Evolutionary conservation across 2,888 invertebrate species (phyloP), one percentile per base, ranked within the genome.

Genomic region (Anthophora plumipes): DNA sequence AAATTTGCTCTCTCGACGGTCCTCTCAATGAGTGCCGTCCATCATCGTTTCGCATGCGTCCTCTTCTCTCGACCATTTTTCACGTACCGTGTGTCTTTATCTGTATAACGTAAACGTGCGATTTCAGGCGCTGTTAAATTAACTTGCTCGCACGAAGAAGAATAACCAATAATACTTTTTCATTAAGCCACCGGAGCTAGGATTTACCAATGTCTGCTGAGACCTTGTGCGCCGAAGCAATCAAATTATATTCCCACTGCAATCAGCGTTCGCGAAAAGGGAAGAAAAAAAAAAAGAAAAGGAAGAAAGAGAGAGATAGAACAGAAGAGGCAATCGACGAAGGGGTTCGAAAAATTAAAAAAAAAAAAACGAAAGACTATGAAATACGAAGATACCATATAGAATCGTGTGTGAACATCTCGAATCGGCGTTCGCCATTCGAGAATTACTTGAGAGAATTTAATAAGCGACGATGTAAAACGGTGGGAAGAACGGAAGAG

Each of bases 171-270:
- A 90, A 91, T 90, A 90, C 89, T 90, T 91, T 91, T 92, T 90
- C 90, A 90, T 91, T 89, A 90, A 90, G 84, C 86, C 79, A 78
- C 83, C 4, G 4, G 80, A 83, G 85, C 85, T 76, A 85, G 90
- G 87, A 92, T 92, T n/a, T 91, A 90, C 87, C 85, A 84, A n/a
- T 83, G 83, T 88, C 89, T 86, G 89, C 89, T 85, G 91, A 87
- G 89, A 88, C 86, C 82, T 73, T 82, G 71, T 80, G 88, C 85
- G 83, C 85, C 87, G 85, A 85, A 88, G 90, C 89, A 92, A 92
- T 92, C 90, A 91, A 92, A 92, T 92, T 92, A 90, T 91, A 92
- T 91, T 92, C 91, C 91, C 92, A 89, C 85, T 77, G 91, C 91
- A 92, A 92, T 92, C 91, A 92, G 90, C 84, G 89, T n/a, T n/a